phyloP scores from a whole-genome alignment of 1,140 invertebrate genomes.

The Diuraphis noxia region DNA sequence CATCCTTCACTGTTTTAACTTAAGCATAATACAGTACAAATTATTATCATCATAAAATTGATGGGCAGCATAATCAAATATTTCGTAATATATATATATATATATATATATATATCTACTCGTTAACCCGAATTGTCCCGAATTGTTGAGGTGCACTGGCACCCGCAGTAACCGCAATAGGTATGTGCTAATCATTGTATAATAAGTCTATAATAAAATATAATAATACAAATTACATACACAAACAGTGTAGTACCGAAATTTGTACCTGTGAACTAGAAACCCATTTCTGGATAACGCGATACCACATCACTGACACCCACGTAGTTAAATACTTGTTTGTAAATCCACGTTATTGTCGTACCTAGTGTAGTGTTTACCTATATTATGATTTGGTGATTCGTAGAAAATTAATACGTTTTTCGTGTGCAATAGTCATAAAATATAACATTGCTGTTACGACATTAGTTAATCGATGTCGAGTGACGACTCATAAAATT shows the following conservation, averaged over 20 bases:
- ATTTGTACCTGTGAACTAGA: neutral
- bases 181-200: neutral
- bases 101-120: neutral
- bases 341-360: neutral
- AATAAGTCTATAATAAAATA: neutral
- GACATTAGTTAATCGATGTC: neutral
- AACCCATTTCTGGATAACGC: neutral
- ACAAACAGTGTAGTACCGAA: neutral
- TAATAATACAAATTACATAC: neutral
- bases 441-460: neutral
- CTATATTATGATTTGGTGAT: neutral
- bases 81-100: neutral
- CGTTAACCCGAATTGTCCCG: neutral
- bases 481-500: neutral
- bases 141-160: neutral
- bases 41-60: neutral
- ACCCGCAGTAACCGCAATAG: neutral
- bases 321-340: no score
- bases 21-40: neutral
- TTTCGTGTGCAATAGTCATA: neutral
- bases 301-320: neutral
- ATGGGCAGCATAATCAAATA: neutral
- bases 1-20: neutral
- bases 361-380: neutral
- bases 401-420: neutral